These are phyloP conservation scores for Arenaria interpres DNA, from an alignment of 2,113 vertebrate genomes.

Conservation along the genomic window DNA sequence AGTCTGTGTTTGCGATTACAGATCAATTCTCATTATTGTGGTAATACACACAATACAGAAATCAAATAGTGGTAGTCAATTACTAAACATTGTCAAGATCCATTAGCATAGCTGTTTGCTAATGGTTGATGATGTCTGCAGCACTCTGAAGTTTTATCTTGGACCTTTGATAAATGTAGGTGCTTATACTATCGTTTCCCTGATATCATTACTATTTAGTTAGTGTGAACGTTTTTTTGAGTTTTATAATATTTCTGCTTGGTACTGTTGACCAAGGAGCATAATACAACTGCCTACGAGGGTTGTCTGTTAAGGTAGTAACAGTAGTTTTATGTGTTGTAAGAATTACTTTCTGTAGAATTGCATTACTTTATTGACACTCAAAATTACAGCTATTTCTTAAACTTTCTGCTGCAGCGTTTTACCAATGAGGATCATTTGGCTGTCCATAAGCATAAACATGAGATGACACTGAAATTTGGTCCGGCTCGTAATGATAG, in stretches of 20 bases:
- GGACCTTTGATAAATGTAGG: not conserved
- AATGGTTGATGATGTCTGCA: not conserved
- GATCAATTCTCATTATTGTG: not conserved
- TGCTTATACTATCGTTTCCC: not conserved
- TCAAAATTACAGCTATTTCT: constrained; percentile 72
- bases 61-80: not conserved
- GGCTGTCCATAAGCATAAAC: constrained; percentile 99
- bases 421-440: constrained; percentile 99
- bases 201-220: not conserved
- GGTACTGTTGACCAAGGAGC: not conserved
- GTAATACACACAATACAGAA: not conserved
- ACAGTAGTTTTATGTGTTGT: constrained; percentile 37
- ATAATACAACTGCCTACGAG: not conserved
- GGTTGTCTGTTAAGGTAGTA: not conserved
- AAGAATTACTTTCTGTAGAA: constrained; percentile 63
- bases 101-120: not conserved
- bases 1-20: not conserved
- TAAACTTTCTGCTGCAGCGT: constrained; percentile 83
- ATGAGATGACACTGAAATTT: constrained; percentile 99
- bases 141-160: not conserved
- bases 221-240: not conserved
- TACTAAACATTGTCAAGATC: not conserved
- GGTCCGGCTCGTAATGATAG: constrained; percentile 97
- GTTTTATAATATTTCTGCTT: constrained; percentile 20
- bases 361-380: constrained; percentile 56